Evolutionary conservation across 2,113 vertebrate genomes (phyloP), one percentile per base, ranked within the genome.

Genomic region (Gila orcuttii): DNA sequence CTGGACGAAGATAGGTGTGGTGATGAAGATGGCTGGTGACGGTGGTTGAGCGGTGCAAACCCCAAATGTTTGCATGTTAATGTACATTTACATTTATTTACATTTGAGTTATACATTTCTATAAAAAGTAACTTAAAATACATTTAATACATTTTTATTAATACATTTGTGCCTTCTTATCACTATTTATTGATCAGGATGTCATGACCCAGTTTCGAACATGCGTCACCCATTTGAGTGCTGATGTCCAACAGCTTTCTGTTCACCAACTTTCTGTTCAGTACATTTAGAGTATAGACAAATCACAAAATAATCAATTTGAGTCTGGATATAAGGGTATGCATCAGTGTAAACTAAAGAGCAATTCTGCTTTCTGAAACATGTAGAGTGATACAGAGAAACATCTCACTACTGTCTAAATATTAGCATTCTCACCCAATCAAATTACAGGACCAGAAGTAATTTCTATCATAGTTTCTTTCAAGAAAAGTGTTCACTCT

Each of bases 351-450:
- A 42, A 42, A 42, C 42, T 36, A 68, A 36, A 68, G 17, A 68
- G 31, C 17, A 68, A 36, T 68, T 68, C 31, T 68, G 15, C 28
- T 68, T 68, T 21, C 33, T 69, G 31, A 69, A 33, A 36, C 13
- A 69, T 36, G 31, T 21, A 8, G 8, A 69, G 17, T 36, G 31
- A 19, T 6, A 69, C 31, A 21, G 31, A 1, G 31, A 69, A 69
- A 11, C 69, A n/a, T 73, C 69, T 42, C 68, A 71, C 36, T 42
- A 39, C 68, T 71, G 68, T 73, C 69, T 73, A 73, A 42, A 47
- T 75, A 75, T 75, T 23, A 75, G 13, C 21, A 45, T n/a, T 74
- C 39, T 9, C 39, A 10, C 1, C 39, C 71, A 13, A n/a, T 47
- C 71, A 47, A 47, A 75, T 25, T 2, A 47, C 71, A 47, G 1